phyloP scores from a whole-genome alignment of 2,113 vertebrate species.

The Lipophrys pholis region DNA sequence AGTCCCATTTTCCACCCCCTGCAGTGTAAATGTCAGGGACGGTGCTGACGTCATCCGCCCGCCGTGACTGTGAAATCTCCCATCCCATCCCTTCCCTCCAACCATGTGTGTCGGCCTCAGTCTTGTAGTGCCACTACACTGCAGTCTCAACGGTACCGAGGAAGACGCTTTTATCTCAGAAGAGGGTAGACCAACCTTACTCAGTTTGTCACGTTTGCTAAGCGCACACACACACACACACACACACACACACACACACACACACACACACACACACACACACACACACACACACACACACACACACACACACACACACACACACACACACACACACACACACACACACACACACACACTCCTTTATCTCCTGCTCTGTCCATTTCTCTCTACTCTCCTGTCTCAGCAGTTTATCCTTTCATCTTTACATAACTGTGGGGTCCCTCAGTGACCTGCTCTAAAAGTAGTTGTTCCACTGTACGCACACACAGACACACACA shows the following conservation, averaged over 20 bases:
- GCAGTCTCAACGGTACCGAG: constrained; percentile 65
- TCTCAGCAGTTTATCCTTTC: constrained; percentile 75
- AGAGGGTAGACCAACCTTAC: constrained; percentile 67
- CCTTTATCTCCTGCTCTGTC: constrained; percentile 55
- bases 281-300: constrained; percentile 2
- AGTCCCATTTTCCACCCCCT: constrained; percentile 33
- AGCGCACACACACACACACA: constrained; percentile 8
- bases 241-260: constrained; percentile 5
- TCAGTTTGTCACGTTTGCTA: constrained; percentile 74
- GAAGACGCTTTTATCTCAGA: constrained; percentile 79
- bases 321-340: constrained; percentile 15
- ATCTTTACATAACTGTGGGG: constrained; percentile 69
- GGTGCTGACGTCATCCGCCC: constrained; percentile 44
- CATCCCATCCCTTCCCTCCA: constrained; percentile 52
- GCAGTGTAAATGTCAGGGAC: constrained; percentile 49
- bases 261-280: background rate
- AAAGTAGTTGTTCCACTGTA: constrained; percentile 47
- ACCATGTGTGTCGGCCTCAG: constrained; percentile 59
- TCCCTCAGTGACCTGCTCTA: constrained; percentile 52
- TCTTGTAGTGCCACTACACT: constrained; percentile 69
- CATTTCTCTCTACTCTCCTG: constrained; percentile 58
- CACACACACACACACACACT: constrained; percentile 9
- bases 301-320: background rate
- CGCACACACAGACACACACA: too few relatives aligned
- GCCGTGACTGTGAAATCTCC: constrained; percentile 22